A percentile compares a stretch with the other conserved stretches of the same genome.
phyloP scores from a whole-genome alignment of 2,113 vertebrate species.

The Campylomormyrus tamandua region DNA sequence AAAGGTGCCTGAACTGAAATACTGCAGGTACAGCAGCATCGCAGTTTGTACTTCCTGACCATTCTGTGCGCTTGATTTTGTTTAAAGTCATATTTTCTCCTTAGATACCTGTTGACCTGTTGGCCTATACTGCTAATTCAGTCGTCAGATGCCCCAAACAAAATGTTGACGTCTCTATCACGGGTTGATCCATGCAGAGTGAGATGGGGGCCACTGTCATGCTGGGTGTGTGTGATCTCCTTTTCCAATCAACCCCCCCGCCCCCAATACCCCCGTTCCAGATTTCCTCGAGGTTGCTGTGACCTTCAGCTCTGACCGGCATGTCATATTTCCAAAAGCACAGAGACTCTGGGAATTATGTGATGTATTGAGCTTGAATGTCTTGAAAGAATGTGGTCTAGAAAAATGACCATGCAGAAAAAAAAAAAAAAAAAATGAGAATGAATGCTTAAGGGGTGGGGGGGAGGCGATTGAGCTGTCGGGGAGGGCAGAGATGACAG shows the following conservation, averaged over 20 bases:
- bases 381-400: not conserved
- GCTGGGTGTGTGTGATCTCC: not conserved
- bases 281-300: conserved; percentile 6
- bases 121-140: not conserved
- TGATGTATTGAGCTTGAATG: not conserved
- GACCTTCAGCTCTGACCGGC: not conserved
- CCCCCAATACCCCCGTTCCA: not conserved
- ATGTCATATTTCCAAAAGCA: not conserved
- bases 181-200: too few relatives aligned
- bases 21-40: too few relatives aligned
- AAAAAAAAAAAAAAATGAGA: not conserved
- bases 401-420: not conserved
- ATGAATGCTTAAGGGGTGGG: not conserved
- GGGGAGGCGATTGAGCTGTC: conserved; percentile 13
- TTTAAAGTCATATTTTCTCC: not conserved
- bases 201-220: not conserved
- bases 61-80: not conserved
- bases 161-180: not conserved
- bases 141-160: not conserved
- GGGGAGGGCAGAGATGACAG: conserved; percentile 28
- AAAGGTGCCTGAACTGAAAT: not conserved
- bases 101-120: not conserved
- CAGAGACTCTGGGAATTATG: not conserved
- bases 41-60: not conserved
- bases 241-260: not conserved